phyloP scores from a whole-genome alignment of 2,888 invertebrate genomes.

The Cosmopolites sordidus region DNA sequence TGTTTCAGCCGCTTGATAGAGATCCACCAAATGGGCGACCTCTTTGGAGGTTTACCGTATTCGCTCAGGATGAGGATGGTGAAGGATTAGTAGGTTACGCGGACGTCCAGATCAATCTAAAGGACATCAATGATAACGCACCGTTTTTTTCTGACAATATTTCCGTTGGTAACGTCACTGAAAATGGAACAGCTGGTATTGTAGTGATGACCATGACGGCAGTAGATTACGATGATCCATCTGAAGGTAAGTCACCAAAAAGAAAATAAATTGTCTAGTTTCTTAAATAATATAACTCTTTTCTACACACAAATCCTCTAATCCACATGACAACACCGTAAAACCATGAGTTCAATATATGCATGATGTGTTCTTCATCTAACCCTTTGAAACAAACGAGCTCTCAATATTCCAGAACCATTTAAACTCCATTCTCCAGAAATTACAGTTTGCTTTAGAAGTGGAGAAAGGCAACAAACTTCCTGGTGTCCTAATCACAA shows the following conservation, averaged over 20 bases:
- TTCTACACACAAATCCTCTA: no score
- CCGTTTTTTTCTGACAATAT: conserved; percentile 93
- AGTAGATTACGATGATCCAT: conserved; percentile 93
- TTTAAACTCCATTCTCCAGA: no score
- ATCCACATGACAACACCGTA: no score
- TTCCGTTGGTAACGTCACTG: conserved; percentile 92
- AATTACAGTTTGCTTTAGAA: no score
- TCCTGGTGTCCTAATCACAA: no score
- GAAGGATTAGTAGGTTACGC: conserved; percentile 94
- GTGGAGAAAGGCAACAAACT: no score
- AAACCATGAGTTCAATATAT: no score
- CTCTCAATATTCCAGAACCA: no score
- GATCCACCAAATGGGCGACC: conserved; percentile 95
- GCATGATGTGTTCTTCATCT: no score
- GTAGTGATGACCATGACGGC: conserved; percentile 99
- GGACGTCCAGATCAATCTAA: conserved; percentile 93
- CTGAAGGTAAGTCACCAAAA: conserved; percentile 41
- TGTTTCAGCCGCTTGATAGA: conserved; percentile 85
- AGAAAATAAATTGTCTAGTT: neutral
- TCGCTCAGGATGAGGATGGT: conserved; percentile 93
- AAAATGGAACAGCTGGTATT: conserved; percentile 96
- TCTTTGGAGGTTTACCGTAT: conserved; percentile 93
- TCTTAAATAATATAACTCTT: neutral
- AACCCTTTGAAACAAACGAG: no score
- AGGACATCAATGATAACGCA: conserved; percentile 96